Conservation (phyloP, 2,888 invertebrate genomes). For the Cactoblastis cactorum region DNA sequence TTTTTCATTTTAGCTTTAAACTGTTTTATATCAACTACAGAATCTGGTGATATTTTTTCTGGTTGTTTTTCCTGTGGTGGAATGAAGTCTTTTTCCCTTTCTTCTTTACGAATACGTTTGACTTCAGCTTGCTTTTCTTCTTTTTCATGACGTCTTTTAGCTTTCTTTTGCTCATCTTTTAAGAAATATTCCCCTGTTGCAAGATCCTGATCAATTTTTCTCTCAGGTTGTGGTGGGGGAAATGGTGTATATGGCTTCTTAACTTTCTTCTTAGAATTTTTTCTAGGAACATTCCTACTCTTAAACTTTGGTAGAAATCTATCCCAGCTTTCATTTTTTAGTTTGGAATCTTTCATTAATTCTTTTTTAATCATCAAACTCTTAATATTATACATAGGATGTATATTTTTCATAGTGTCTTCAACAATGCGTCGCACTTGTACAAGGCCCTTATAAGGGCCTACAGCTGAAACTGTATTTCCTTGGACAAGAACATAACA, state of each 20-base stretch:
- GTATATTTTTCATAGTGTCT: conserved; percentile 99
- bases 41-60: conserved; percentile 34
- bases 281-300: conserved; percentile 91
- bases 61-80: conserved; percentile 84
- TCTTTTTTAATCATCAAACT: conserved; percentile 98
- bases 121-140: conserved; percentile 88
- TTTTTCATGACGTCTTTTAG: conserved; percentile 85
- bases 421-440: conserved; percentile 93
- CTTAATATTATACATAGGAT: conserved; percentile 99
- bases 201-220: conserved; percentile 95
- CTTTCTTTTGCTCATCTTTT: conserved; percentile 88
- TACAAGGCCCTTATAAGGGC: conserved; percentile 94
- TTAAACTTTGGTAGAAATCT: conserved; percentile 97
- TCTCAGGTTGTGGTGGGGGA: conserved; percentile 95
- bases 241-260: conserved; percentile 97
- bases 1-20: conserved; percentile 89
- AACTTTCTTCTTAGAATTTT: conserved; percentile 92
- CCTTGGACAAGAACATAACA: conserved; percentile 99
- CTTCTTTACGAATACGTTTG: conserved; percentile 85
- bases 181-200: conserved; percentile 99
- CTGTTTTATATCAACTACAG: conserved; percentile 82
- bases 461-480: conserved; percentile 97
- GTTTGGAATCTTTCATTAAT: conserved; percentile 93
- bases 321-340: conserved; percentile 97
- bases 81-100: conserved; percentile 88